A percentile compares a stretch with the other conserved stretches of the same genome.
These are phyloP conservation scores for Gonocerus acuteangulatus DNA, from an alignment of 2,888 invertebrate genomes.

Conservation along the genomic window DNA sequence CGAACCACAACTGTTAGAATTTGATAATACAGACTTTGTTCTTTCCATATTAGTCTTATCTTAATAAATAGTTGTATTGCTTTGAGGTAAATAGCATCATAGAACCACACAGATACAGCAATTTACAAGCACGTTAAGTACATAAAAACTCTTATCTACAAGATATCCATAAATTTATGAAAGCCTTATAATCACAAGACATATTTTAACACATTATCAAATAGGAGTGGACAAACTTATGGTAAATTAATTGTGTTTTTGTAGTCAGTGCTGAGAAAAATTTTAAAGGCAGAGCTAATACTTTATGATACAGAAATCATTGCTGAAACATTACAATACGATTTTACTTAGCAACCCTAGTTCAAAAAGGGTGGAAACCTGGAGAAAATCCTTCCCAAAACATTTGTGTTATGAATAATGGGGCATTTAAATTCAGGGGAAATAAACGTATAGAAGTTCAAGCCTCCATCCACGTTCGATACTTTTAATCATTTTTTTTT, in stretches of 20 bases:
- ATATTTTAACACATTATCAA: neutral
- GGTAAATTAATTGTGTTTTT: neutral
- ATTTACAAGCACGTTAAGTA: slow-evolving; percentile 18
- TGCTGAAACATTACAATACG: too few species aligned
- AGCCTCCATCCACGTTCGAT: too few species aligned
- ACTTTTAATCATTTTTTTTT: too few species aligned
- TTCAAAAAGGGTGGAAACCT: too few species aligned
- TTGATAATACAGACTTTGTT: neutral
- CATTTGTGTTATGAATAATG: too few species aligned
- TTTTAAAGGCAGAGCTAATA: neutral
- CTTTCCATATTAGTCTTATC: neutral
- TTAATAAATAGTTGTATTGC: slow-evolving; percentile 11
- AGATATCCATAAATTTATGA: slow-evolving; percentile 15
- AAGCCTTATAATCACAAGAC: slow-evolving; percentile 25
- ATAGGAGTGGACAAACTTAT: neutral
- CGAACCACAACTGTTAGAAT: too few species aligned
- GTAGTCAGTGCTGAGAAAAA: neutral
- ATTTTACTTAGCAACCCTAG: too few species aligned
- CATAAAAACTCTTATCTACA: slow-evolving; percentile 14
- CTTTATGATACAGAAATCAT: too few species aligned
- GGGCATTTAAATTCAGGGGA: too few species aligned
- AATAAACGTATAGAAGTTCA: too few species aligned
- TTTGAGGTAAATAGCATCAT: slow-evolving; percentile 11
- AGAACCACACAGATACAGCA: slow-evolving; percentile 19
- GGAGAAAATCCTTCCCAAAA: too few species aligned